Conservation (phyloP, 2,113 vertebrate species). For the Aspidoscelis tigris region DNA sequence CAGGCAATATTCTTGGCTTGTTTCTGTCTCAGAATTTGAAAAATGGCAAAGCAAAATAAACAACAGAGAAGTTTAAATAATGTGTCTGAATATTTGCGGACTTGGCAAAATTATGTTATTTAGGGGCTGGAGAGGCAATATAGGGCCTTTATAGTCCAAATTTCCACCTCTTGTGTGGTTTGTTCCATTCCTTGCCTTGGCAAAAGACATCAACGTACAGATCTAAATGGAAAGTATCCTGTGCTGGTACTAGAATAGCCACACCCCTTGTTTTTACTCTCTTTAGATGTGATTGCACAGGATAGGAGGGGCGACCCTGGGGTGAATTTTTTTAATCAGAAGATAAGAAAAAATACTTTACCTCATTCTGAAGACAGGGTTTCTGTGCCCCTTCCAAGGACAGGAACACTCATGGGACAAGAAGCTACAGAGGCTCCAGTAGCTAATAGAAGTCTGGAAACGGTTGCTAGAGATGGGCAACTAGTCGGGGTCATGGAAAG, state of each 20-base stretch:
- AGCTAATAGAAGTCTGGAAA: too few relatives aligned
- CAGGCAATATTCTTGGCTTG: conserved; percentile 2
- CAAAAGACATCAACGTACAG: neutral
- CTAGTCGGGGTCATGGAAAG: too few relatives aligned
- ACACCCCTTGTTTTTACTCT: neutral
- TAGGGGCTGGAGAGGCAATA: neutral
- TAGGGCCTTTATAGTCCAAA: neutral
- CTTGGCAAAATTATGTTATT: conserved; percentile 24
- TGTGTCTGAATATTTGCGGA: neutral
- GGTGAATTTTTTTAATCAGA: too few relatives aligned
- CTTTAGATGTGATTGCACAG: neutral
- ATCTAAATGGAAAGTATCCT: neutral
- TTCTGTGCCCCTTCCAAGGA: too few relatives aligned
- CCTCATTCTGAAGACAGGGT: too few relatives aligned
- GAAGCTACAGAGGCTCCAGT: too few relatives aligned
- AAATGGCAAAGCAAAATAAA: conserved; percentile 25
- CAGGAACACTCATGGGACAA: too few relatives aligned
- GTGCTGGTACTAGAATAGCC: neutral
- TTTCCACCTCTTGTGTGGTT: neutral
- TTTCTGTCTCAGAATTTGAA: conserved; percentile 32
- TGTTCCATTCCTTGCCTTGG: neutral
- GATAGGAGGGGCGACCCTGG: neutral
- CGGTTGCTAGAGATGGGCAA: too few relatives aligned
- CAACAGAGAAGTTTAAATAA: neutral
- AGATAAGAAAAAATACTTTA: too few relatives aligned